These are phyloP conservation scores for Dinocampus coccinellae DNA, from an alignment of 2,888 invertebrate species.

Conservation along the genomic window DNA sequence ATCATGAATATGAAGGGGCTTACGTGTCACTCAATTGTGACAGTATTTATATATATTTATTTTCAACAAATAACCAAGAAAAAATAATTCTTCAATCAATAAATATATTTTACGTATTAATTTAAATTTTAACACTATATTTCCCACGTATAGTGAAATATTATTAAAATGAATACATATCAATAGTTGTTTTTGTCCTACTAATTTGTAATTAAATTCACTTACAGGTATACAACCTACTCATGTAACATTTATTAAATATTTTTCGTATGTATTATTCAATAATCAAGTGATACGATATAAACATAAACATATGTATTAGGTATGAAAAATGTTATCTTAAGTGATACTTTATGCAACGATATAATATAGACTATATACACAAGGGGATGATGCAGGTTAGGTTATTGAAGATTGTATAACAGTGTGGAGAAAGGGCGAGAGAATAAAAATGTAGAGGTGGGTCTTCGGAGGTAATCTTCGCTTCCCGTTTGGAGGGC, in stretches of 20 bases:
- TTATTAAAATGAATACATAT: too few relatives aligned
- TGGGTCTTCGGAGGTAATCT: slow-evolving; percentile 65
- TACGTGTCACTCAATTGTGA: slow-evolving; percentile 25
- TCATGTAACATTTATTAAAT: slow-evolving; percentile 1
- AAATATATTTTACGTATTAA: too few relatives aligned
- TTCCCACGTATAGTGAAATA: too few relatives aligned
- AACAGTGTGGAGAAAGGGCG: background rate
- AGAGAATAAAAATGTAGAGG: slow-evolving; percentile 34
- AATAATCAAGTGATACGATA: slow-evolving; percentile 35
- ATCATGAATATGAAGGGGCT: background rate
- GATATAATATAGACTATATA: slow-evolving; percentile 3
- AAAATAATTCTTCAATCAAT: too few relatives aligned
- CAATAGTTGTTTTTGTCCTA: too few relatives aligned
- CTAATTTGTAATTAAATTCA: too few relatives aligned
- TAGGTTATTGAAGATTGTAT: background rate
- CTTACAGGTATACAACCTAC: too few relatives aligned
- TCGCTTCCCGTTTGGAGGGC: slow-evolving; percentile 53
- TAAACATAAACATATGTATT: too few relatives aligned
- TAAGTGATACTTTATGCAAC: slow-evolving; percentile 57
- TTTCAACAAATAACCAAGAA: background rate
- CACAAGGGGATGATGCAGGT: slow-evolving; percentile 31
- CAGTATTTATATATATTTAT: background rate
- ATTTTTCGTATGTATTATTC: background rate
- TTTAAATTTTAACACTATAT: too few relatives aligned
- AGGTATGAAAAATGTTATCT: slow-evolving; percentile 59